A percentile compares a stretch with the other conserved stretches of the same genome.
Conservation (phyloP, 2,797 vertebrate species). For the Micrastur ruficollis region DNA sequence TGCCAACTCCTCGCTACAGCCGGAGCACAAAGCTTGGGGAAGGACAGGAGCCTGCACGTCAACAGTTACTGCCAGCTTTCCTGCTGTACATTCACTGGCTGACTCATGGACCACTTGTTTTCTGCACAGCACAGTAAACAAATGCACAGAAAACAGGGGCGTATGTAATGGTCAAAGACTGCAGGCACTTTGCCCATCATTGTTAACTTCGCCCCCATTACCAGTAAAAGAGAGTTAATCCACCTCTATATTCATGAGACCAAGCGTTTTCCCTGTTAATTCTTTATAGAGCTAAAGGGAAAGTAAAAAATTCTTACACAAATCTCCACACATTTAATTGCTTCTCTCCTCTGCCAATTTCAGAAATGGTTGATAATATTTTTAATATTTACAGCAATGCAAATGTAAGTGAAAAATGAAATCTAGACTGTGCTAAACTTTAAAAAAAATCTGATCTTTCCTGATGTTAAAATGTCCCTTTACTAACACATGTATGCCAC, state of each 20-base stretch:
- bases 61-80: not conserved
- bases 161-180: not conserved
- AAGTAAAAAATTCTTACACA: not conserved
- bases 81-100: accelerated
- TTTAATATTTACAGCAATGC: not conserved
- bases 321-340: not conserved
- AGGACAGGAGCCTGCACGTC: not conserved
- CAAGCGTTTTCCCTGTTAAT: not conserved
- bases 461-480: not conserved
- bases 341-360: not conserved
- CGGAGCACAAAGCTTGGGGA: not conserved
- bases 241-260: not conserved
- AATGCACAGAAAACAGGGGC: not conserved
- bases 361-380: not conserved
- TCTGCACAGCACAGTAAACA: not conserved
- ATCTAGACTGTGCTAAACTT: not conserved
- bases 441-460: not conserved
- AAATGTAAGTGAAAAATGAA: not conserved
- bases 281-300: not conserved
- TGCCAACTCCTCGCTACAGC: not conserved
- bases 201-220: not conserved
- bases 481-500: not conserved
- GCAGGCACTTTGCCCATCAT: not conserved
- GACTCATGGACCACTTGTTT: not conserved
- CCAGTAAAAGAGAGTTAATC: not conserved